Evolutionary conservation across 2,113 vertebrate genomes (phyloP).

Genomic region (Leuciscus idus): DNA sequence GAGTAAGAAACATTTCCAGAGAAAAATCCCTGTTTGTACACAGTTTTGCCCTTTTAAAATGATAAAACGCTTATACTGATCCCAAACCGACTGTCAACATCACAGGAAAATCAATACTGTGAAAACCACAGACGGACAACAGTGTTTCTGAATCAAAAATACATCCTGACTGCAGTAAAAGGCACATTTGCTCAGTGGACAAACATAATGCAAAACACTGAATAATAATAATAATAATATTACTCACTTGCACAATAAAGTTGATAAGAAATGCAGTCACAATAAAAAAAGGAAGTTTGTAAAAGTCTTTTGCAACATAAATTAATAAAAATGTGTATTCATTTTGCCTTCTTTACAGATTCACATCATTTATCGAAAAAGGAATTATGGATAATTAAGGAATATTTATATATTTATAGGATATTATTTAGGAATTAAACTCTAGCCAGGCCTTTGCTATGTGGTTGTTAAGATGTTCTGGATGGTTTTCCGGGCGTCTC

Average conservation of each 20-base stretch:
- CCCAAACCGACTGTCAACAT: not conserved
- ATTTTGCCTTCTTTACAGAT: not conserved
- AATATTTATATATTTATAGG: too few species aligned
- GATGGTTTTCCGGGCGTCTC: too few species aligned
- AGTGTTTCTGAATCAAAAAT: slow-evolving; percentile 17
- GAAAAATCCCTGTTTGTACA: not conserved
- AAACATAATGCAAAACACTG: not conserved
- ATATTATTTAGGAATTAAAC: too few species aligned
- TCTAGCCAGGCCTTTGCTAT: too few species aligned
- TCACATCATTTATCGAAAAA: not conserved
- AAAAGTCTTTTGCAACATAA: not conserved
- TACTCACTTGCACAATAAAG: not conserved
- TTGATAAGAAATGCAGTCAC: not conserved
- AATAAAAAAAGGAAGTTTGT: not conserved
- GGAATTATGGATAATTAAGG: too few species aligned
- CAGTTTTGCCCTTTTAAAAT: slow-evolving; percentile 1
- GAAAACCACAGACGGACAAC: not conserved
- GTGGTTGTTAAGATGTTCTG: too few species aligned
- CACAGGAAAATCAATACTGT: not conserved
- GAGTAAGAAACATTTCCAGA: not conserved
- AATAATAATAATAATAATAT: not conserved
- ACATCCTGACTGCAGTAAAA: slow-evolving; percentile 30
- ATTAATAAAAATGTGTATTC: too few species aligned
- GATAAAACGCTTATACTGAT: not conserved
- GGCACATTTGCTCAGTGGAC: slow-evolving; percentile 29